Evolutionary conservation across 2,888 invertebrate genomes (phyloP).

Genomic region (Epistrophe grossulariae): DNA sequence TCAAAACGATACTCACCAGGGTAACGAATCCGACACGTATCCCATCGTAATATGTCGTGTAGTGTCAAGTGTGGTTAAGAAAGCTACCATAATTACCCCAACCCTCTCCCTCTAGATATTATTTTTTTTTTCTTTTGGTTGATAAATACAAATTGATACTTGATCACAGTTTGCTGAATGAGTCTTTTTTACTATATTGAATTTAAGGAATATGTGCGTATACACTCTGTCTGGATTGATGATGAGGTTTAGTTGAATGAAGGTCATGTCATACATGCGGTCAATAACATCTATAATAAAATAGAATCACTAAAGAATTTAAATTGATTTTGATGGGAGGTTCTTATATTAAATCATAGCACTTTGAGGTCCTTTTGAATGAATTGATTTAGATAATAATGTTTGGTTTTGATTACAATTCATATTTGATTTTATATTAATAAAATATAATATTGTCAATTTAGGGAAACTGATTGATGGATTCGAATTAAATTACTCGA

Average conservation of each 20-base stretch:
- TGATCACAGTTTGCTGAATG: slow-evolving; percentile 45
- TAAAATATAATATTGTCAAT: not conserved
- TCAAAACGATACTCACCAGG: slow-evolving; percentile 10
- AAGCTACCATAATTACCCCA: slow-evolving; percentile 24
- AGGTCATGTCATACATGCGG: slow-evolving; percentile 41
- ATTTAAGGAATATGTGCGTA: slow-evolving; percentile 12
- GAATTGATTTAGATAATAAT: slow-evolving; percentile 35
- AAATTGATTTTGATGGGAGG: slow-evolving; percentile 12
- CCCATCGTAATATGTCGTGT: not conserved
- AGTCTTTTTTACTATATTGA: slow-evolving; percentile 40
- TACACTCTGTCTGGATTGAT: slow-evolving; percentile 4
- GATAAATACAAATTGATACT: slow-evolving; percentile 44
- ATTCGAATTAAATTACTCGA: not conserved
- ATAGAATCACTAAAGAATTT: slow-evolving; percentile 25
- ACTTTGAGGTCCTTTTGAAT: slow-evolving; percentile 35
- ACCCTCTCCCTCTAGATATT: not conserved
- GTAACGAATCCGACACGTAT: slow-evolving; percentile 21
- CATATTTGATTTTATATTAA: slow-evolving; percentile 9
- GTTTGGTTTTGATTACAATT: slow-evolving; percentile 39
- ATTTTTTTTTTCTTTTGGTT: not conserved
- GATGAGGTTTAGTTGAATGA: slow-evolving; percentile 22
- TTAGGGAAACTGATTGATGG: not conserved
- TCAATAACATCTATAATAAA: slow-evolving; percentile 19
- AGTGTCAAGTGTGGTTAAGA: slow-evolving; percentile 2
- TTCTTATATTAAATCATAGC: slow-evolving; percentile 12